Base-by-base conservation (phyloP, 92 coral and sea anemone species). In the Pocillopora grandis region DNA sequence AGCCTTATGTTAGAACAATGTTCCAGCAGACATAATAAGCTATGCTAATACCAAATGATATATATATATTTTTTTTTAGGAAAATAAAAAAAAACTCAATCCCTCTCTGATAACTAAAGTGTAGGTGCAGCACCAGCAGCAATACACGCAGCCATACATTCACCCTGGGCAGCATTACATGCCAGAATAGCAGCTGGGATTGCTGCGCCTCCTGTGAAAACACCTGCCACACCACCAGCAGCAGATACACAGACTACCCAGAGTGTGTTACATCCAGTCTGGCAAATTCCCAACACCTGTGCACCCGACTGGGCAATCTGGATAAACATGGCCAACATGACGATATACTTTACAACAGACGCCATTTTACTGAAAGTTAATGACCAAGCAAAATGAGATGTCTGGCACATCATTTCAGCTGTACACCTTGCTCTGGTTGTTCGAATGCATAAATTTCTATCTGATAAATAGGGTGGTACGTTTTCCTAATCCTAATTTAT, bases 211-310 rank as follows among this genome's bases (percentile, higher is more conserved):
- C 90, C 90, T 5, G 87, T 87, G 67, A 87, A 33, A 5, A 82
- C 90, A 15, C 90, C 90, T 0, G 90, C 90, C 1, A n/a, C 13
- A 17, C 90, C 90, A 1, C 90, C 90, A 4, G 79, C 90, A 21
- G 84, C 90, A 59, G 90, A 8, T 0, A 82, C 87, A 76, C 90
- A 87, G 59, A 79, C 73, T 6, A 76, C 90, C 90, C 90, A 87
- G 13, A 23, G 0, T 1, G 79, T 33, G 66, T 87, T 81, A 58
- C 90, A 87, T 36, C 87, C 90, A 0, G 90, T 81, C 27, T 87
- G 90, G 36, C 90, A 87, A n/a, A 87, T 87, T 1, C 62, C 90
- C 58, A 82, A 87, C 20, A 80, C 84, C 52, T 76, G 74, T 72
- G n/a, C 65, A 33, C 87, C 90, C 0, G 71, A 79, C 17, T 83